Percentiles rank a stretch among this genome's conserved stretches.
phyloP scores from a whole-genome alignment of 2,888 invertebrate species.

The Thereva nobilitata region DNA sequence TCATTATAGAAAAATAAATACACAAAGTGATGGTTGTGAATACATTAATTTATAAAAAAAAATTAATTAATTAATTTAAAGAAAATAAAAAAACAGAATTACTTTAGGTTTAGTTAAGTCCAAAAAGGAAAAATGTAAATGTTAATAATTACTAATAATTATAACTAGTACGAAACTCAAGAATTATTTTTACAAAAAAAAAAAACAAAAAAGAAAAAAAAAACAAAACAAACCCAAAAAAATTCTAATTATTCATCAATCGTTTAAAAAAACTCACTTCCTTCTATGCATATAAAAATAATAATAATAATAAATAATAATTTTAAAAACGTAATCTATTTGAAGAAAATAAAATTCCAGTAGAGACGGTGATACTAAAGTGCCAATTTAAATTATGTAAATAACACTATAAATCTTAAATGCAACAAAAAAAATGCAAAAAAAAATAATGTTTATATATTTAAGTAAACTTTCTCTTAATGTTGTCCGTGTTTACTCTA shows the following conservation, averaged over 20 bases:
- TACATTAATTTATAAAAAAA: conserved; percentile 21
- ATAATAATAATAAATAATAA: background rate
- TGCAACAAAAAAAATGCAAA: conserved; percentile 21
- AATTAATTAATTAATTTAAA: conserved; percentile 6
- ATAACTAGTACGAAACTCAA: too few relatives aligned
- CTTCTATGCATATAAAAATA: conserved; percentile 8
- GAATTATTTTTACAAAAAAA: too few relatives aligned
- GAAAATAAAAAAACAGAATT: conserved; percentile 19
- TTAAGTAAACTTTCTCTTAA: background rate
- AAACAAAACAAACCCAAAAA: too few relatives aligned
- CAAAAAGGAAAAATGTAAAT: conserved; percentile 18
- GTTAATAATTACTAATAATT: background rate
- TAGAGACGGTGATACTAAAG: conserved; percentile 31
- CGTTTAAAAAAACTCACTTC: too few relatives aligned
- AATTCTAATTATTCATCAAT: too few relatives aligned
- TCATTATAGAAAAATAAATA: conserved; percentile 5
- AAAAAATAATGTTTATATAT: conserved; percentile 3
- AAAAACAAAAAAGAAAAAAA: too few relatives aligned
- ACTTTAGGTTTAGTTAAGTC: too few relatives aligned
- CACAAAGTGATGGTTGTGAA: conserved; percentile 25
- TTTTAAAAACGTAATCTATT: conserved; percentile 4
- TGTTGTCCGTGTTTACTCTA: too few relatives aligned
- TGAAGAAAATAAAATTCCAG: conserved; percentile 8
- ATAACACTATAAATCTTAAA: too few relatives aligned
- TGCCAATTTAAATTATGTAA: conserved; percentile 28